Evolutionary conservation across 1,140 invertebrate species (phyloP).

Genomic region (Metopolophium dirhodum): DNA sequence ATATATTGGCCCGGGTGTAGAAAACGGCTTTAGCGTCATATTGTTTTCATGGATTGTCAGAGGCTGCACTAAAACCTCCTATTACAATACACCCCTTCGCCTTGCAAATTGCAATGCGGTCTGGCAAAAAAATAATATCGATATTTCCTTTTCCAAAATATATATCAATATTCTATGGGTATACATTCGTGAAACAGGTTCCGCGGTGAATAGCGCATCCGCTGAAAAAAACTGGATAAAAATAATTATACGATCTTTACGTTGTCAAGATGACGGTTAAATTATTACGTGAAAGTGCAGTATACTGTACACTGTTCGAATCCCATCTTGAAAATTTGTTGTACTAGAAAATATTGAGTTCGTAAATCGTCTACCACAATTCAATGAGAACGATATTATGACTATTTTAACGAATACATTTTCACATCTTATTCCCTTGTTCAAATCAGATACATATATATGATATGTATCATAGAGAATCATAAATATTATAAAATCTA

Average conservation of each 20-base stretch:
- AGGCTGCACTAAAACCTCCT: not conserved
- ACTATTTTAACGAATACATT: not conserved
- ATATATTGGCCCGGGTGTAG: conserved; percentile 30
- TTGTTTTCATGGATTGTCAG: conserved; percentile 44
- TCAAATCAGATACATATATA: not conserved
- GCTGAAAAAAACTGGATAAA: not conserved
- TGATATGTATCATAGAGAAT: too few species aligned
- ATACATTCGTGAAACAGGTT: not conserved
- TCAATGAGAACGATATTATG: not conserved
- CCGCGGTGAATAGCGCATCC: not conserved
- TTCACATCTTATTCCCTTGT: not conserved
- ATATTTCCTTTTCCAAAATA: not conserved
- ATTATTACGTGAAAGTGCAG: not conserved
- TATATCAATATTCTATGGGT: not conserved
- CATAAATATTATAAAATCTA: too few species aligned
- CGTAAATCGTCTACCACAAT: not conserved
- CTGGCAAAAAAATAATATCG: not conserved
- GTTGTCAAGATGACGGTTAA: not conserved
- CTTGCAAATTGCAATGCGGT: not conserved
- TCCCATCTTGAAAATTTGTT: not conserved
- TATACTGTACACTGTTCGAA: not conserved
- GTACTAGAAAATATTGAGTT: not conserved
- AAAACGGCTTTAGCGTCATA: conserved; percentile 48
- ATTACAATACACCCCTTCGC: not conserved
- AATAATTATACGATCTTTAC: not conserved